These are phyloP conservation scores for Podarcis lilfordi DNA, from an alignment of 2,797 vertebrate genomes.

Conservation along the genomic window DNA sequence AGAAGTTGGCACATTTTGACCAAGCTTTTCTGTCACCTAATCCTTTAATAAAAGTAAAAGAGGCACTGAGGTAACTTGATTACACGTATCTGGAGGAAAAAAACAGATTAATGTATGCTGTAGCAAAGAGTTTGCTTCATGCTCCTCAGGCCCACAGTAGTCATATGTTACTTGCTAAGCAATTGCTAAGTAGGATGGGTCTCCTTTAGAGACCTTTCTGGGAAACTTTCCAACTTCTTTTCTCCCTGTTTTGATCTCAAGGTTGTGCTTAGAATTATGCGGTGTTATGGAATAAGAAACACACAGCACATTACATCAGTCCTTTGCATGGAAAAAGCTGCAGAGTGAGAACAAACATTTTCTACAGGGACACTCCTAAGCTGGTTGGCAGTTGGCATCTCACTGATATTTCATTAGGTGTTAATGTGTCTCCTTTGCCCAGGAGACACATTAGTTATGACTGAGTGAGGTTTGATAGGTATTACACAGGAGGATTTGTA, in stretches of 20 bases:
- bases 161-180: slow-evolving; percentile 53
- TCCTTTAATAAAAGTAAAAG: slow-evolving; percentile 29
- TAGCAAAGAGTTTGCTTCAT: neutral
- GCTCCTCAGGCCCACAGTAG: slow-evolving; percentile 41
- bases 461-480: slow-evolving; percentile 5
- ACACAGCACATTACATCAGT: neutral
- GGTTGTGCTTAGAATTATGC: slow-evolving; percentile 63
- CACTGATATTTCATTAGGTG: slow-evolving; percentile 45
- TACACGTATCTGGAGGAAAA: neutral
- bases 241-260: slow-evolving; percentile 59
- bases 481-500: slow-evolving; percentile 24
- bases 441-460: slow-evolving; percentile 10
- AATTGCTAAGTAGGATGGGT: slow-evolving; percentile 55
- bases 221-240: slow-evolving; percentile 62
- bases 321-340: slow-evolving; percentile 1
- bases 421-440: slow-evolving; percentile 39
- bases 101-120: neutral
- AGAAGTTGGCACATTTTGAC: slow-evolving; percentile 54
- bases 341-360: neutral
- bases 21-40: slow-evolving; percentile 62
- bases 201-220: slow-evolving; percentile 60
- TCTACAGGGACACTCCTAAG: slow-evolving; percentile 43
- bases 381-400: slow-evolving; percentile 40
- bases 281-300: slow-evolving; percentile 33
- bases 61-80: neutral